Conservation (phyloP, 2,888 invertebrate species). For the Ditylenchus weischeri region DNA sequence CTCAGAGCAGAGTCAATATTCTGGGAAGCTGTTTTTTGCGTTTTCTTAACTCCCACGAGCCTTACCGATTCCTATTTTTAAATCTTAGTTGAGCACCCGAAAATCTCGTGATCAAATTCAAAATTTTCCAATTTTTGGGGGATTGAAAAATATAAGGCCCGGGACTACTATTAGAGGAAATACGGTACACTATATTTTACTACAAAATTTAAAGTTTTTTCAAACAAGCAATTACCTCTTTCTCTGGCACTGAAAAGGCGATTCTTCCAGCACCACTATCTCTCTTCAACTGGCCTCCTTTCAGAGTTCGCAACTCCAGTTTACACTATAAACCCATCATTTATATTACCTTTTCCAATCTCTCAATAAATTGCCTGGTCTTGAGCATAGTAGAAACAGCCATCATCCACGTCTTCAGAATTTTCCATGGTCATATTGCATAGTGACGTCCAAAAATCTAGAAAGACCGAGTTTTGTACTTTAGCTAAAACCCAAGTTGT, state of each 20-base stretch:
- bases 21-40: too few species aligned
- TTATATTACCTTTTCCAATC: background rate
- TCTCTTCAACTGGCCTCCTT: slow-evolving; percentile 68
- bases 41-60: too few species aligned
- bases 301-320: slow-evolving; percentile 68
- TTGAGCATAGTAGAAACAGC: slow-evolving; percentile 2
- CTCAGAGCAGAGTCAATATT: too few species aligned
- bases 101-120: too few species aligned
- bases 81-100: too few species aligned
- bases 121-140: too few species aligned
- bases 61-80: too few species aligned
- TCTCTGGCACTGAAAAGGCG: slow-evolving; percentile 69
- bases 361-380: background rate
- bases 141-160: too few species aligned
- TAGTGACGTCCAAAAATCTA: slow-evolving; percentile 78
- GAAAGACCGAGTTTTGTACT: slow-evolving; percentile 3
- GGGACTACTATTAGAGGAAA: too few species aligned
- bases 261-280: slow-evolving; percentile 89
- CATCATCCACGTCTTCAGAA: slow-evolving; percentile 57
- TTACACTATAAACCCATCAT: slow-evolving; percentile 62
- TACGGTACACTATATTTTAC: too few species aligned
- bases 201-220: too few species aligned
- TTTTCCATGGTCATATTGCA: slow-evolving; percentile 73
- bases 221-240: slow-evolving; percentile 68
- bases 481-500: too few species aligned